Conservation (phyloP, 2,888 invertebrate genomes). For the Caenorhabditis sp. region DNA sequence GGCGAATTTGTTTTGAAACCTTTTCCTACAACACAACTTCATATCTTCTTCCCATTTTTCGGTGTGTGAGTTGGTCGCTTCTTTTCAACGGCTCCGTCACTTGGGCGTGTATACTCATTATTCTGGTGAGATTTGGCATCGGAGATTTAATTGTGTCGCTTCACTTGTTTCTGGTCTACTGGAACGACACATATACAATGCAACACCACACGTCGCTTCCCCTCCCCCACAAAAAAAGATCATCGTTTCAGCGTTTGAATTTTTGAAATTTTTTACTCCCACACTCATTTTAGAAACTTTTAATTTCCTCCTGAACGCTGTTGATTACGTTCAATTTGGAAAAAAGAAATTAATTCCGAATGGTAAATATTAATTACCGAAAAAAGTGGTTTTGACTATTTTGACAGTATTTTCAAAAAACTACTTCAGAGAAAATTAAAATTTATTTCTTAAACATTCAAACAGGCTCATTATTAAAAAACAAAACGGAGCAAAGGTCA, state of each 20-base stretch:
- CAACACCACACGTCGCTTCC: slow-evolving; percentile 35
- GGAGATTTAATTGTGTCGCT: slow-evolving; percentile 61
- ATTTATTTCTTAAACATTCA: too few relatives aligned
- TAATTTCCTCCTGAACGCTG: too few relatives aligned
- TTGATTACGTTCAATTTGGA: too few relatives aligned
- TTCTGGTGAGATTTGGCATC: slow-evolving; percentile 62
- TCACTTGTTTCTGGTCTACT: slow-evolving; percentile 52
- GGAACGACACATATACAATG: slow-evolving; percentile 44
- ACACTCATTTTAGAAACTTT: too few relatives aligned
- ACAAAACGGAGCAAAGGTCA: not conserved
- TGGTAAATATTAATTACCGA: too few relatives aligned
- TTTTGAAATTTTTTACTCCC: not conserved
- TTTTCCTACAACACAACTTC: slow-evolving; percentile 46
- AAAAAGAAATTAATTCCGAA: too few relatives aligned
- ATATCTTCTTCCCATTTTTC: slow-evolving; percentile 39
- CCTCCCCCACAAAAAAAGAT: too few relatives aligned
- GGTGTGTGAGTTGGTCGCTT: slow-evolving; percentile 12
- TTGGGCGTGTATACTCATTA: slow-evolving; percentile 45
- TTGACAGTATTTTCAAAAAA: too few relatives aligned
- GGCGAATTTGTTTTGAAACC: slow-evolving; percentile 53
- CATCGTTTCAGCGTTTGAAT: not conserved
- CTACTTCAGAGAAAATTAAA: too few relatives aligned
- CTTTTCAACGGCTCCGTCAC: slow-evolving; percentile 17
- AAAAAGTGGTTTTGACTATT: too few relatives aligned
- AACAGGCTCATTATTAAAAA: too few relatives aligned